Evolutionary conservation across 2,113 vertebrate species (phyloP).

Genomic region (Cochlearius cochlearius): DNA sequence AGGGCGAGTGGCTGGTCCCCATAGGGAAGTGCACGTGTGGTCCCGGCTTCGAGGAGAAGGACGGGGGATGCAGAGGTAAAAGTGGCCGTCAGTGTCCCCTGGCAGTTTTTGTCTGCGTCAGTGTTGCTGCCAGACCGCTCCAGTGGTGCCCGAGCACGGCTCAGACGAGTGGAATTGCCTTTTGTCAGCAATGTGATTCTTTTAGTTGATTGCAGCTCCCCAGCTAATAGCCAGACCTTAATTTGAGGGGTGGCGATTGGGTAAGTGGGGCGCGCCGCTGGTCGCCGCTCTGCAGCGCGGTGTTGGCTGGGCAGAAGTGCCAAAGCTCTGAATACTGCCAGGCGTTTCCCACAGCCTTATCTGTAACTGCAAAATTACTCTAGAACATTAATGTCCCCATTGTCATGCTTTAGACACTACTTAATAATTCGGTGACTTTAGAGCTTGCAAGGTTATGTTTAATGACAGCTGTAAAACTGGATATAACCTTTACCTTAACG

Average conservation of each 20-base stretch:
- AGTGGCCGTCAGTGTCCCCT: background rate
- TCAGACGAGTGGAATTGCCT: background rate
- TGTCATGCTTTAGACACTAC: background rate
- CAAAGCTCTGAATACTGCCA: background rate
- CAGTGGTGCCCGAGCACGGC: background rate
- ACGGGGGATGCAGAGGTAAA: slow-evolving; percentile 93
- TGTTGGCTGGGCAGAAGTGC: background rate
- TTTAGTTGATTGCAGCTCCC: background rate
- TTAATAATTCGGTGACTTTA: background rate
- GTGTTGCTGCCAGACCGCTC: background rate
- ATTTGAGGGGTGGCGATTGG: background rate
- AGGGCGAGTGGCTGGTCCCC: slow-evolving; percentile 96
- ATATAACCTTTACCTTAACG: background rate
- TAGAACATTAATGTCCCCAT: background rate
- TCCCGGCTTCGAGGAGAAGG: slow-evolving; percentile 92
- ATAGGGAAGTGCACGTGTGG: slow-evolving; percentile 93
- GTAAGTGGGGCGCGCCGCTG: fast-evolving
- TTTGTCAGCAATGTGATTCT: background rate
- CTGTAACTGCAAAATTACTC: background rate
- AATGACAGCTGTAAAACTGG: background rate
- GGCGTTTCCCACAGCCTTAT: background rate
- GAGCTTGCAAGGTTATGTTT: background rate
- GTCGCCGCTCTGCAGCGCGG: background rate
- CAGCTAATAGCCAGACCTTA: background rate
- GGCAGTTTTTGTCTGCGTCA: background rate